phyloP scores from a whole-genome alignment of 1,140 invertebrate genomes.

The Drosophila paulistorum region DNA sequence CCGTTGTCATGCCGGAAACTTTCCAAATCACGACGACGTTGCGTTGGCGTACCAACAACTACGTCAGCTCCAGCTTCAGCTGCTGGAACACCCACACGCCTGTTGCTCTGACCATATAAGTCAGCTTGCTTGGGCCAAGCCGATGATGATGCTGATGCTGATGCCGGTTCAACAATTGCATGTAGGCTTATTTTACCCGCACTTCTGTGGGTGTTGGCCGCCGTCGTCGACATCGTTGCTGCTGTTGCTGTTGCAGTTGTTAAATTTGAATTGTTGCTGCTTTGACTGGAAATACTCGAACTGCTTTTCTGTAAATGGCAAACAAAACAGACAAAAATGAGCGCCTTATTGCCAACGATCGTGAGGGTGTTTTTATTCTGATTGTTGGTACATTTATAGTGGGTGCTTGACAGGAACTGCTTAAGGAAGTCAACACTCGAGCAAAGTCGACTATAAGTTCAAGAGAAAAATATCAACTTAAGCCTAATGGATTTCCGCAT shows the following conservation, averaged over 20 bases:
- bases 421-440: slow-evolving; percentile 57
- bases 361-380: slow-evolving; percentile 30
- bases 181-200: slow-evolving; percentile 82
- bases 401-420: slow-evolving; percentile 54
- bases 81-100: slow-evolving; percentile 61
- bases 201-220: slow-evolving; percentile 77
- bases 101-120: slow-evolving; percentile 72
- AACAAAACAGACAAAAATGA: slow-evolving; percentile 29
- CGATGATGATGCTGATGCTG: slow-evolving; percentile 57
- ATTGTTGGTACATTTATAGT: slow-evolving; percentile 43
- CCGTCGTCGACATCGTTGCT: slow-evolving; percentile 29
- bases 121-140: slow-evolving; percentile 72
- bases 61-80: slow-evolving; percentile 45
- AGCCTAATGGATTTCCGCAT: slow-evolving; percentile 49
- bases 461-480: slow-evolving; percentile 6
- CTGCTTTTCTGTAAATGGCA: slow-evolving; percentile 82
- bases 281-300: slow-evolving; percentile 79
- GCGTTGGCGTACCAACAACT: slow-evolving; percentile 68
- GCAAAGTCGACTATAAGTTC: slow-evolving; percentile 28
- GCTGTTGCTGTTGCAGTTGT: slow-evolving; percentile 65
- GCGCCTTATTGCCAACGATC: slow-evolving; percentile 32
- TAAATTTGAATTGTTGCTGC: slow-evolving; percentile 74
- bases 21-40: slow-evolving; percentile 80
- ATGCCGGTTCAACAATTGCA: slow-evolving; percentile 79
- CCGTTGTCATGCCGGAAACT: slow-evolving; percentile 79